A percentile compares a stretch with the other conserved stretches of the same genome.
These are phyloP conservation scores for Merops nubicus DNA, from an alignment of 2,113 vertebrate species.

Conservation along the genomic window DNA sequence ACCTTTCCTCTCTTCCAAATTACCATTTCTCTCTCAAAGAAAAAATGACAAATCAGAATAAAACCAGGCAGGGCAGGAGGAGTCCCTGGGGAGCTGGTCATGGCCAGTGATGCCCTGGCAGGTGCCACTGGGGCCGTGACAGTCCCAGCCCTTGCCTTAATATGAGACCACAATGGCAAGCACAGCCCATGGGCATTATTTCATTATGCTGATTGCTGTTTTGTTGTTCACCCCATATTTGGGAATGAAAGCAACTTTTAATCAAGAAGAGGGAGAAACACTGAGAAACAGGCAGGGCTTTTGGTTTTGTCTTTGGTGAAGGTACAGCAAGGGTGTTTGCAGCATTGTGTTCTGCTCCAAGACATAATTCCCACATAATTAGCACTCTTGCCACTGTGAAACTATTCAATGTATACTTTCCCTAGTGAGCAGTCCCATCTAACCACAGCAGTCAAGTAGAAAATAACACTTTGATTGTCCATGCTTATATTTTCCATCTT, in stretches of 20 bases:
- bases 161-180: background rate
- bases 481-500: background rate
- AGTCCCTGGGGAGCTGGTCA: background rate
- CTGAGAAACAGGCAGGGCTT: background rate
- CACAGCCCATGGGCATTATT: fast-evolving
- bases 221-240: background rate
- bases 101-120: background rate
- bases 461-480: slow-evolving; percentile 1
- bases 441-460: background rate
- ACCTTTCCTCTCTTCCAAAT: background rate
- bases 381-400: background rate
- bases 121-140: background rate
- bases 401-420: background rate
- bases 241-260: background rate
- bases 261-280: background rate
- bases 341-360: background rate
- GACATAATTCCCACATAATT: background rate
- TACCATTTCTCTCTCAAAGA: background rate
- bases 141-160: background rate
- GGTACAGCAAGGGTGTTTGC: background rate
- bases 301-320: background rate
- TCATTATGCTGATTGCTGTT: background rate
- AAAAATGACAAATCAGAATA: background rate
- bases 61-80: background rate
- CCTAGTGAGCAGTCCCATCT: background rate